Base-by-base conservation (phyloP, 2,888 invertebrate species). In the Parapristionchus giblindavisi region DNA sequence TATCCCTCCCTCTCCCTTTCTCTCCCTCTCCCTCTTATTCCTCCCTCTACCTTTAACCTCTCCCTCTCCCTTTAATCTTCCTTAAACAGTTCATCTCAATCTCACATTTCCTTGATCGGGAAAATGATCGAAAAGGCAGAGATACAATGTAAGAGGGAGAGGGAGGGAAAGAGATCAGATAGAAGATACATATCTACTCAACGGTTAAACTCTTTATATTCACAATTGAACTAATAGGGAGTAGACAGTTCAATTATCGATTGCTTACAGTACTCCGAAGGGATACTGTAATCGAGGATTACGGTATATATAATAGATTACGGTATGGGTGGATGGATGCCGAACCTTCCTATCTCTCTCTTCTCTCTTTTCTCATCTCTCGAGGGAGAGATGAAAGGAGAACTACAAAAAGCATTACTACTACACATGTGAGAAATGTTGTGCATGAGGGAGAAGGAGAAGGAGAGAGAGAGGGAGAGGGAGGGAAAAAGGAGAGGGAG, bases 1-100 rank as follows among this genome's bases (percentile, higher is more conserved):
- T 4, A 14, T 2, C 1, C 63, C 40, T 63, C 38, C 11, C 40
- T 11, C 24, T 40, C 27, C 17, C 40, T 27, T 27, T 3, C 60
- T 14, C 21, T 8, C 60, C 34, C 36, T n/a, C 36, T 48, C 58
- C 43, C 43, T 54, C 61, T 76, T 54, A 36, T 70, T 70, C 65
- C 74, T 66, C 65, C 76, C 72, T 72, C 74, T 70, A 74, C 75
- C 72, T 73, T 66, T 70, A 38, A 32, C 52, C 52, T 38, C 52
- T n/a, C 24, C 73, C 34, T 17, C 40, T 34, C 61, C n/a, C 43
- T 43, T 24, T 43, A 40, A 43, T 43, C 63, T n/a, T n/a, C n/a
- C n/a, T n/a, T 36, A 65, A 65, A 40, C 63, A 43, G 63, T 65
- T 65, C 63, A 43, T 40, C 63, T 65, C 63, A 43, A 40, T 65